phyloP scores from a whole-genome alignment of 92 coral and sea anemone genomes.

The Epizoanthus ramosus region DNA sequence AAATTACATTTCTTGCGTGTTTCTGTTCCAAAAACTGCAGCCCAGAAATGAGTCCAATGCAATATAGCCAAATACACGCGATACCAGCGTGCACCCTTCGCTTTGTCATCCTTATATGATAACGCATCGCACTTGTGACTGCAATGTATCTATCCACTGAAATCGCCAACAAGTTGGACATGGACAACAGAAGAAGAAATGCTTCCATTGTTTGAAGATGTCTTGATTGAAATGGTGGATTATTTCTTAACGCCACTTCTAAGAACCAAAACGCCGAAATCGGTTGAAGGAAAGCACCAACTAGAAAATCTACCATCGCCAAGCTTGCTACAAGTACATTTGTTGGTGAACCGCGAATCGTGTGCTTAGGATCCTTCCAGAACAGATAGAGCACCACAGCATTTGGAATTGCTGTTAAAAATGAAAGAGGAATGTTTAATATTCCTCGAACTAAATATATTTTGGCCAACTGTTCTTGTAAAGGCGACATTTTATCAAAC shows the following conservation, averaged over 20 bases:
- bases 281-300: conserved; percentile 17
- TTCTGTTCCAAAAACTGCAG: conserved; percentile 23
- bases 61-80: conserved; percentile 15
- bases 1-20: conserved; percentile 19
- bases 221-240: conserved; percentile 29
- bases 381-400: conserved; percentile 19
- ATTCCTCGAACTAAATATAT: conserved; percentile 35
- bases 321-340: conserved; percentile 16
- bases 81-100: conserved; percentile 10
- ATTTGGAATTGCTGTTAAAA: conserved; percentile 23
- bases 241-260: not conserved
- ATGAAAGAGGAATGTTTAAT: conserved; percentile 14
- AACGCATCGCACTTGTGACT: conserved; percentile 17
- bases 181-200: conserved; percentile 11
- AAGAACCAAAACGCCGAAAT: conserved; percentile 38
- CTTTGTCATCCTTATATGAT: conserved; percentile 13
- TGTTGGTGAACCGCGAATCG: conserved; percentile 27
- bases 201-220: conserved; percentile 37
- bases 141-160: conserved; percentile 32
- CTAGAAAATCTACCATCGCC: conserved; percentile 32
- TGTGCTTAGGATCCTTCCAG: conserved; percentile 34
- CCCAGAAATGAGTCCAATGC: conserved; percentile 3
- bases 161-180: conserved; percentile 31
- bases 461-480: not conserved
- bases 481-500: not conserved